Base-by-base conservation (phyloP, 2,113 vertebrate species). In the Platysternon megacephalum region DNA sequence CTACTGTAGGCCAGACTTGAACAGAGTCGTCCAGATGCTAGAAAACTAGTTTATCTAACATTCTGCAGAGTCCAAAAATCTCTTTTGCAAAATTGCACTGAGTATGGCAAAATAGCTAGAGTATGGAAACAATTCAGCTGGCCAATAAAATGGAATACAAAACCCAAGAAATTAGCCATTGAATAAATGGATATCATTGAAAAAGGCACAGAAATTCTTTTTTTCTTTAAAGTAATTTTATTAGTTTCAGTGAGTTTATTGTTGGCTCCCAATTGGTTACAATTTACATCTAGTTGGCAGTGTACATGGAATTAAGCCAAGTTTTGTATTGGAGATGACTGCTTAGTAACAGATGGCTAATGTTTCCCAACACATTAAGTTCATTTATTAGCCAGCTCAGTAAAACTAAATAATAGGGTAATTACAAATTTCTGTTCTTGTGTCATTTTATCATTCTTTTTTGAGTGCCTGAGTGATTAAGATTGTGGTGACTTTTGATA, bases 271-370 rank as follows among this genome's bases (percentile, higher is more conserved):
- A 28, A 84, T 95, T 89, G 93, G 91, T 94, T 87, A 91, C 74
- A 79, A 11, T 96, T 96, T 84, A 28, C 21, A 2, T 53, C 82
- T 94, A 84, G 52, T 53, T 97, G 96, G 94, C 93, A 95, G 92
- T 11, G 0, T 48, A 5, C 85, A 55, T 94, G 84, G 90, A 96
- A 86, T 49, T 61, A 42, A 97, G 95, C 95, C 93, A 95, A 95
- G 94, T 80, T 91, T 94, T 94, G 79, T 85, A 68, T 92, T 52
- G 22, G 53, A 58, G 89, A 93, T 88, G 94, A 87, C 87, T 89
- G 95, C 97, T 95, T 95, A 88, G 85, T 93, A 96, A 96, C 97
- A 97, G 96, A 97, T 97, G 93, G 95, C 95, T 94, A 86, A 92
- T 96, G 94, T 96, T 96, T 97, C 85, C 96, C 86, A 89, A 96